Base-by-base conservation (phyloP, 2,888 invertebrate genomes). In the Pharmacophagus antenor region DNA sequence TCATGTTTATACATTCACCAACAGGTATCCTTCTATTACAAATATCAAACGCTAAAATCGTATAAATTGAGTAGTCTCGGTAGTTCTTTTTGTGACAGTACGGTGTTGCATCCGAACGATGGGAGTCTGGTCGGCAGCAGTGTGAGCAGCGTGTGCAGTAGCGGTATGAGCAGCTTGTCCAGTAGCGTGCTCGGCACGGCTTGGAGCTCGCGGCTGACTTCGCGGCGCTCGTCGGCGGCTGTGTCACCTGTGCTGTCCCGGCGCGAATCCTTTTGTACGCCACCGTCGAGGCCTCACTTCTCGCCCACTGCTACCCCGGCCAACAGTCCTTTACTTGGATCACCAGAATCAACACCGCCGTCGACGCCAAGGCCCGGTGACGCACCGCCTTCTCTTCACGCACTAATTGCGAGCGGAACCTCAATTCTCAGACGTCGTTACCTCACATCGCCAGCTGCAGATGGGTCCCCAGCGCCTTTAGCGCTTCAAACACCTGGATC, bases 31-130 rank as follows among this genome's bases (percentile, higher is more conserved):
- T 56, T 58, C 5, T 20, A n/a, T 17, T 37, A 46, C 20, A 37
- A 18, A 22, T 37, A 47, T 23, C 3, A 7, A 8, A 46, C 31
- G 17, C 15, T 48, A n/a, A 22, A 6, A 31, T 58, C 41, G 44
- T 49, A 37, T 21, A 50, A 57, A 42, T 47, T 56, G 48, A 62
- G 42, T 56, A 62, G 59, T 63, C 27, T 48, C 18, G 42, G 17
- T 57, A 55, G 65, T 66, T 60, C 31, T 56, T 56, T 62, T 15
- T 51, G 66, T 71, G 60, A 62, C 78, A 96, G 97, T 77, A 96
- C 95, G 63, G 96, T 98, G 17, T 92, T 96, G 85, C 97, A 97
- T 85, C 97, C 97, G 0, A 96, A 96, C 79, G 97, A 97, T 81
- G 95, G 95, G 63, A 94, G 94, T 59, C 88, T 93, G 62, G 93